phyloP scores from a whole-genome alignment of 2,113 vertebrate genomes.

The Sminthopsis crassicaudata region DNA sequence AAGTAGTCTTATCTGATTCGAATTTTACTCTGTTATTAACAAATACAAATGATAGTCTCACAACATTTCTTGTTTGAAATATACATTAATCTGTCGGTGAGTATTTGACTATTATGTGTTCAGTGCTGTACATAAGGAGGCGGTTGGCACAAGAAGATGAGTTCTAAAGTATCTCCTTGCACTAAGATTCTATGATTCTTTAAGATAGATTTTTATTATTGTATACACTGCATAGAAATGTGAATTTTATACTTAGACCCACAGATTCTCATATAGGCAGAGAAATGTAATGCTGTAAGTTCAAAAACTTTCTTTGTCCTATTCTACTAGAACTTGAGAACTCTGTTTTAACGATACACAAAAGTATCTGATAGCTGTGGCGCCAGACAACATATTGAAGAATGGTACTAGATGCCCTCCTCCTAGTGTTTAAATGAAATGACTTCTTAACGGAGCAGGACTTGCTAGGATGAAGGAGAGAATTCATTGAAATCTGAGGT shows the following conservation, averaged over 20 bases:
- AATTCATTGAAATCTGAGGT: constrained; percentile 66
- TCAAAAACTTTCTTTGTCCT: constrained; percentile 34
- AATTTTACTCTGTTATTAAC: constrained; percentile 1
- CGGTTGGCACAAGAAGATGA: neutral
- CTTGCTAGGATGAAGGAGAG: constrained; percentile 58
- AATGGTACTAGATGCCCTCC: constrained; percentile 27
- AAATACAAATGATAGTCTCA: neutral
- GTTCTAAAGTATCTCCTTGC: neutral
- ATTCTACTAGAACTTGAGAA: constrained; percentile 1
- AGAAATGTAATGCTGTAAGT: constrained; percentile 38
- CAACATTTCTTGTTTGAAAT: constrained; percentile 26
- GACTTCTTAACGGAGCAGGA: constrained; percentile 49
- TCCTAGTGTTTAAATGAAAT: constrained; percentile 56
- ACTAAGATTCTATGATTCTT: neutral
- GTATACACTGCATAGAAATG: neutral
- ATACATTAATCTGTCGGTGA: constrained; percentile 12
- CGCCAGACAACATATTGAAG: constrained; percentile 60
- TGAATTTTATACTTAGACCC: constrained; percentile 43
- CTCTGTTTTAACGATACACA: constrained; percentile 62
- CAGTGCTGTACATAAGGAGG: neutral
- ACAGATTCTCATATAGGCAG: constrained; percentile 15
- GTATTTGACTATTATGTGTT: neutral
- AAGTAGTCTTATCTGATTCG: constrained; percentile 25
- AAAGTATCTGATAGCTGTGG: constrained; percentile 49
- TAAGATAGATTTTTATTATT: neutral